phyloP scores from a whole-genome alignment of 2,113 vertebrate genomes.

The Spea multiplicata region DNA sequence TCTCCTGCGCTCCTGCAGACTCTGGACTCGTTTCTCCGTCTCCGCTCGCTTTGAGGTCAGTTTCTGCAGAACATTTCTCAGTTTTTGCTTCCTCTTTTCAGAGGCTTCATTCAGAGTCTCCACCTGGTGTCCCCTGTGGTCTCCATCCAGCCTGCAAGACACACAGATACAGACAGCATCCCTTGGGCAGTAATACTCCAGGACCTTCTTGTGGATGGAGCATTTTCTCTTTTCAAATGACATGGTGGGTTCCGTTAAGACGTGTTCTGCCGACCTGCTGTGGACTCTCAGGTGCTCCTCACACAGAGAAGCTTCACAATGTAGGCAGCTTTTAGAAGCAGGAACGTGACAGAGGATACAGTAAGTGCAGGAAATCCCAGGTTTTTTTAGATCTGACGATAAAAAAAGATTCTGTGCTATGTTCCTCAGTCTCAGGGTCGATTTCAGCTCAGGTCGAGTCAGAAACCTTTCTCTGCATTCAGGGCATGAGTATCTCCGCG shows the following conservation, averaged over 20 bases:
- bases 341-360: conserved; percentile 50
- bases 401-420: conserved; percentile 34
- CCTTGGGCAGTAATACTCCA: background rate
- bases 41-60: background rate
- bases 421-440: conserved; percentile 42
- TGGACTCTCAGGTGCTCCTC: background rate
- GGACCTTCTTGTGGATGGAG: background rate
- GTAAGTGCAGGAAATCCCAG: conserved; percentile 64
- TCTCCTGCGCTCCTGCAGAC: background rate
- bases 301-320: background rate
- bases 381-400: background rate
- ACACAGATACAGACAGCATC: background rate
- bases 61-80: background rate
- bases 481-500: conserved; percentile 17
- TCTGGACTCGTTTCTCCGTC: background rate
- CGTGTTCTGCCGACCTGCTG: background rate
- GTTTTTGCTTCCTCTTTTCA: background rate
- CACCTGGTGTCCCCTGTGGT: background rate
- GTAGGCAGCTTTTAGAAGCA: background rate
- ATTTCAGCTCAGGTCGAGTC: conserved; percentile 5
- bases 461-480: conserved; percentile 37
- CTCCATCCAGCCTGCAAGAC: background rate
- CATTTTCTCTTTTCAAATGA: background rate
- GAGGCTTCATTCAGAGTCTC: background rate
- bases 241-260: background rate